A percentile compares a stretch with the other conserved stretches of the same genome.
Evolutionary conservation across 2,888 invertebrate species (phyloP).

Genomic region (Lordiphosa andalusiaca): DNA sequence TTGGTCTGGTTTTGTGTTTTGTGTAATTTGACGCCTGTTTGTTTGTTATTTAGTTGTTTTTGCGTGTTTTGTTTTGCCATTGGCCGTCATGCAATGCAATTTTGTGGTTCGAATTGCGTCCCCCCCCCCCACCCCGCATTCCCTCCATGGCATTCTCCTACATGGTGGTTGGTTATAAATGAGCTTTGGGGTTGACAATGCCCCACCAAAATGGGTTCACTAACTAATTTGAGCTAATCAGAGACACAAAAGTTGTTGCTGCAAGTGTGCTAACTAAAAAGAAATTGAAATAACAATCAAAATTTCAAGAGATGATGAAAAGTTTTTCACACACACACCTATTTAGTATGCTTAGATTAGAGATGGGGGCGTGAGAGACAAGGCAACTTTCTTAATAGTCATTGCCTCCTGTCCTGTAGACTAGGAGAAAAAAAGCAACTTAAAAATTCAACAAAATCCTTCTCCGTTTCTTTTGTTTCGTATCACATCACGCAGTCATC

Average conservation of each 20-base stretch:
- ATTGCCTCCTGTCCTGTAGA: too few relatives aligned
- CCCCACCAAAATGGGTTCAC: conserved; percentile 1
- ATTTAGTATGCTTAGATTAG: too few relatives aligned
- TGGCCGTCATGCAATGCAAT: conserved; percentile 71
- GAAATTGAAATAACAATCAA: too few relatives aligned
- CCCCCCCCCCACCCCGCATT: not conserved
- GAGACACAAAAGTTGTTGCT: conserved; percentile 15
- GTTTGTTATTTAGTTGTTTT: conserved; percentile 73
- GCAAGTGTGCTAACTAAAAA: too few relatives aligned
- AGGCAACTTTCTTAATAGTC: too few relatives aligned
- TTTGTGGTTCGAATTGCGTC: conserved; percentile 58
- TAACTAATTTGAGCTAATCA: conserved; percentile 59
- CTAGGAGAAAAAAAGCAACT: too few relatives aligned
- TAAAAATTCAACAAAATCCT: too few relatives aligned
- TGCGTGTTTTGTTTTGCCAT: conserved; percentile 42
- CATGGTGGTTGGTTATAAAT: conserved; percentile 53
- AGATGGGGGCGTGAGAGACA: too few relatives aligned
- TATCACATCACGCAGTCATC: not conserved
- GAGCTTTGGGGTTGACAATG: conserved; percentile 40
- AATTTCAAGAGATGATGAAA: too few relatives aligned
- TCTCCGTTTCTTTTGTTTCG: too few relatives aligned
- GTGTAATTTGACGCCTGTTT: conserved; percentile 74
- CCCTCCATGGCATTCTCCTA: not conserved
- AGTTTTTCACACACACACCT: too few relatives aligned
- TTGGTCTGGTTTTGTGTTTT: conserved; percentile 53